These are phyloP conservation scores for Syngnathoides biaculeatus DNA, from an alignment of 2,113 vertebrate species.

Conservation along the genomic window DNA sequence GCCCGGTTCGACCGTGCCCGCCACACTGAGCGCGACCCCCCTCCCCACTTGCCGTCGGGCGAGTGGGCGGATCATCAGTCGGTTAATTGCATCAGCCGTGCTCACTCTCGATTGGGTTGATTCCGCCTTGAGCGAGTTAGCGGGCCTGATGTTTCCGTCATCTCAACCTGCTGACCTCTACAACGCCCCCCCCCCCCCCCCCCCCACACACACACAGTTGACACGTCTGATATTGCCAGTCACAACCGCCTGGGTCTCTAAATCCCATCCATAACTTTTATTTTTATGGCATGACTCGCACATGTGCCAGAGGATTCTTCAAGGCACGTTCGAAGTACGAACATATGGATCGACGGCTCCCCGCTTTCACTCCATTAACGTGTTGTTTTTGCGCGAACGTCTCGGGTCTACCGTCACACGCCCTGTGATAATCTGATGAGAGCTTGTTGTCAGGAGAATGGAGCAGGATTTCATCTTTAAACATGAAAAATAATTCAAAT, in stretches of 20 bases:
- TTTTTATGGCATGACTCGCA: not conserved
- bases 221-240: conserved; percentile 28
- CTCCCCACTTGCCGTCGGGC: not conserved
- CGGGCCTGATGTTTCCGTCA: conserved; percentile 35
- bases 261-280: conserved; percentile 6
- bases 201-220: not conserved
- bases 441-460: not conserved
- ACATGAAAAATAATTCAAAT: not conserved
- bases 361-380: not conserved
- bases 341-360: conserved; percentile 25
- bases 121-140: not conserved
- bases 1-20: not conserved
- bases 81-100: conserved; percentile 40
- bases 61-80: conserved; percentile 47
- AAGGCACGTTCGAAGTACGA: conserved; percentile 21
- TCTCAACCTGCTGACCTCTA: conserved; percentile 36
- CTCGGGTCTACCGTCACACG: not conserved
- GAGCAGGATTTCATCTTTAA: not conserved
- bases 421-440: not conserved
- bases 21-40: not conserved
- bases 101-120: conserved; percentile 2
- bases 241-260: conserved; percentile 19
- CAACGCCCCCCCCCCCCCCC: not conserved
- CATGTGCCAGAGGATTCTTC: conserved; percentile 15
- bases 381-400: conserved; percentile 10